Percentiles rank a stretch among this genome's conserved stretches.
phyloP scores from a whole-genome alignment of 2,888 invertebrate genomes.

The Dioctria linearis region DNA sequence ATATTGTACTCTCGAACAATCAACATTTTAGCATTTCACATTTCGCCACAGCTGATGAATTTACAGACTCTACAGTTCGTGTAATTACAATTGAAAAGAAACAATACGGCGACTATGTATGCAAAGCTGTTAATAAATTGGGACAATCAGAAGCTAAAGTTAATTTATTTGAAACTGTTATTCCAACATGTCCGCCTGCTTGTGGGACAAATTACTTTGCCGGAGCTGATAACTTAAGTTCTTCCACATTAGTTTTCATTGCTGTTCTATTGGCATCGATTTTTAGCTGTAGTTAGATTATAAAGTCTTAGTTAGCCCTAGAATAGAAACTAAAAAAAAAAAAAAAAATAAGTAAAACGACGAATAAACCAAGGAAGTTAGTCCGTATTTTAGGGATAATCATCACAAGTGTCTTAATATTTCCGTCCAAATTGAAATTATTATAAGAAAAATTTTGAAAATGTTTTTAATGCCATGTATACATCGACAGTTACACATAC shows the following conservation, averaged over 20 bases:
- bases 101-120: slow-evolving; percentile 88
- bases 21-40: slow-evolving; percentile 93
- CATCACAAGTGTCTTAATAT: slow-evolving; percentile 44
- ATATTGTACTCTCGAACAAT: slow-evolving; percentile 85
- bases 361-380: slow-evolving; percentile 16
- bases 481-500: slow-evolving; percentile 4
- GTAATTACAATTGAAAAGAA: slow-evolving; percentile 93
- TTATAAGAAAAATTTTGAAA: background rate
- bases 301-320: slow-evolving; percentile 6
- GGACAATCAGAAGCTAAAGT: slow-evolving; percentile 86
- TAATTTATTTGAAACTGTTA: slow-evolving; percentile 89
- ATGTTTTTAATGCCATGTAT: background rate
- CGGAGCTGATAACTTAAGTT: slow-evolving; percentile 66
- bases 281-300: slow-evolving; percentile 65
- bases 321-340: slow-evolving; percentile 21
- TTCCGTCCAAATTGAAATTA: slow-evolving; percentile 19
- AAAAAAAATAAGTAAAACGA: background rate
- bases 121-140: slow-evolving; percentile 91
- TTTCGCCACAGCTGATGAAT: slow-evolving; percentile 93
- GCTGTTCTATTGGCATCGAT: slow-evolving; percentile 72
- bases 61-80: slow-evolving; percentile 90
- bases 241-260: slow-evolving; percentile 72
- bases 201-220: slow-evolving; percentile 74
- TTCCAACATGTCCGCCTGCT: slow-evolving; percentile 94
- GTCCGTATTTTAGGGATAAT: background rate